A percentile compares a stretch with the other conserved stretches of the same genome.
Evolutionary conservation across 1,140 invertebrate genomes (phyloP).

Genomic region (Polypedilum pembai): DNA sequence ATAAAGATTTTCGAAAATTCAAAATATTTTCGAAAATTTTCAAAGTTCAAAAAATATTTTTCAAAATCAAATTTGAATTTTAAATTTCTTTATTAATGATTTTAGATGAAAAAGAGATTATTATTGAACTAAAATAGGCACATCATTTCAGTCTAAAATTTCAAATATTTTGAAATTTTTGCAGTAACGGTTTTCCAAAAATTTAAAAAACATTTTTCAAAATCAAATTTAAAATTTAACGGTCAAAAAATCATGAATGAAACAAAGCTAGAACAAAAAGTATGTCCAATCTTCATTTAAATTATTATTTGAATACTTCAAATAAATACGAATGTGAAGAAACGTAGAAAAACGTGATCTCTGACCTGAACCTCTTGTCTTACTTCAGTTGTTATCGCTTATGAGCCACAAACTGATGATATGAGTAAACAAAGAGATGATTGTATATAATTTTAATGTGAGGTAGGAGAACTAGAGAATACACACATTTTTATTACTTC

Average conservation of each 20-base stretch:
- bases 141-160: no score
- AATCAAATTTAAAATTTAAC: background rate
- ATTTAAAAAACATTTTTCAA: background rate
- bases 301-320: no score
- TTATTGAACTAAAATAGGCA: no score
- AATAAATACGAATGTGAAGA: background rate
- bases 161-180: no score
- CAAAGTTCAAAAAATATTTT: no score
- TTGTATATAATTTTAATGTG: background rate
- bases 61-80: no score
- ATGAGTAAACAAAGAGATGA: constrained; percentile 24
- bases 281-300: no score
- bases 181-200: background rate
- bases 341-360: constrained; percentile 17
- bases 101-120: background rate
- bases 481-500: background rate
- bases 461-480: background rate
- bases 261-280: no score
- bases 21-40: no score
- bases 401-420: constrained; percentile 20
- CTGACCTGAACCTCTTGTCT: constrained; percentile 9
- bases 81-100: no score
- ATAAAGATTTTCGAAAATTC: no score
- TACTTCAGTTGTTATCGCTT: background rate
- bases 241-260: no score